Evolutionary conservation across 2,888 invertebrate genomes (phyloP), one percentile per base, ranked within the genome.

Genomic region (Plutella xylostella): DNA sequence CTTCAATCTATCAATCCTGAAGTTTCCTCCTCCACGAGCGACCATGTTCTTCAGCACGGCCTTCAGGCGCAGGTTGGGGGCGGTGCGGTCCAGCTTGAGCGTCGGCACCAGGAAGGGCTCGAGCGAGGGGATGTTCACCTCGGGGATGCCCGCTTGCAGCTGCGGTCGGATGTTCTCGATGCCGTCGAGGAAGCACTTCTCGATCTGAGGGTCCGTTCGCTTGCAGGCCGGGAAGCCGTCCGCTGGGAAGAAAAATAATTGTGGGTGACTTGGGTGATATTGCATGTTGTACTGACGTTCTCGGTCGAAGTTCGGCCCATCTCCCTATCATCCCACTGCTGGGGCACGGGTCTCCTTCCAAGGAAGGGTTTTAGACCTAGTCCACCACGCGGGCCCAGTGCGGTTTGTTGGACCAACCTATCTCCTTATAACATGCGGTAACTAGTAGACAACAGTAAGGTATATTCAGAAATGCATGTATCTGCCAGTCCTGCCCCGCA

Each of bases 31-130:
- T 0, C 92, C 92, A 34, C 71, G 72, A 0, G 91, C 85, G 55
- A 83, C 84, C 42, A 91, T 86, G 50, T 92, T 86, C 48, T 72
- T 89, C 49, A 90, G 85, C 0, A 85, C 85, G 0, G 92, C 91
- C 53, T 88, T 89, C 14, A 93, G 62, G 48, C 86, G 86, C 18
- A 92, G 85, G n/a, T 90, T 87, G 1, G 91, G 88, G 6, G 89
- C 83, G 1, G 89, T 88, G 55, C 91, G 88, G 63, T 89, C 88
- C 51, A 92, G 86, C 54, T 87, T 87, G 48, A 92, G 76, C 43
- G 88, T 86, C 0, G 92, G 90, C 12, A 93, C 78, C 9, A 67
- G 72, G 51, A 93, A 85, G 0, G 93, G 93, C 50, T 93, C 92
- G 50, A 89, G 73, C 0, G 88, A 70, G 1, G 91, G 91, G 18